Conservation (phyloP, 2,113 vertebrate genomes). For the Synodontis membranacea region DNA sequence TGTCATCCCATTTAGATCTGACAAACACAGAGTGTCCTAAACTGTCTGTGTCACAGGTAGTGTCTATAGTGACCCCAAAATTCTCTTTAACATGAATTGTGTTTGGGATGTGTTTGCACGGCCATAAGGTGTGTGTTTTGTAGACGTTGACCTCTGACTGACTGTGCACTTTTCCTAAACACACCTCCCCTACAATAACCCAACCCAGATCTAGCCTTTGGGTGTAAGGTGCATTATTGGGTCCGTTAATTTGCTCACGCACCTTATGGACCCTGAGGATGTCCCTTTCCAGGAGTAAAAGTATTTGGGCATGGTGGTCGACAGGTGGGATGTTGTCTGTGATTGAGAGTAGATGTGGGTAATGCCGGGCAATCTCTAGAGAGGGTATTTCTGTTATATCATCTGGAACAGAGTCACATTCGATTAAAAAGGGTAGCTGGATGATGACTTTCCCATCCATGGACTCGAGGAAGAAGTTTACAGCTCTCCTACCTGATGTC, state of each 20-base stretch:
- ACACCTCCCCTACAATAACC: constrained; percentile 20
- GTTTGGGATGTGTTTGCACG: background rate
- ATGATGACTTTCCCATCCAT: background rate
- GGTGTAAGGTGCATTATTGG: background rate
- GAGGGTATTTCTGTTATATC: constrained; percentile 34
- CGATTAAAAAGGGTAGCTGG: background rate
- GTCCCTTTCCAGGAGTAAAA: constrained; percentile 24
- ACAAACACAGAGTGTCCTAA: too few species aligned
- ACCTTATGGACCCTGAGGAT: constrained; percentile 31
- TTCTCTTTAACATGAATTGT: background rate
- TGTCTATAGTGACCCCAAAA: too few species aligned
- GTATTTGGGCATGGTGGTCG: background rate
- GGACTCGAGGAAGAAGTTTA: constrained; percentile 18
- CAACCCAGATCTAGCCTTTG: background rate
- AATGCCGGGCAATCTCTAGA: background rate
- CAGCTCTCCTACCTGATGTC: background rate
- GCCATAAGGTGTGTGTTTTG: background rate
- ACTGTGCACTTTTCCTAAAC: background rate
- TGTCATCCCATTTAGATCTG: too few species aligned
- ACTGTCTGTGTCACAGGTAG: too few species aligned
- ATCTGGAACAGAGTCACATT: constrained; percentile 40
- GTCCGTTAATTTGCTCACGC: constrained; percentile 26
- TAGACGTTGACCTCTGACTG: background rate
- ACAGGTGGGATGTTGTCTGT: constrained; percentile 2
- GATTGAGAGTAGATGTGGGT: background rate